These are phyloP conservation scores for Andricus grossulariae DNA, from an alignment of 1,140 invertebrate genomes.

Conservation along the genomic window DNA sequence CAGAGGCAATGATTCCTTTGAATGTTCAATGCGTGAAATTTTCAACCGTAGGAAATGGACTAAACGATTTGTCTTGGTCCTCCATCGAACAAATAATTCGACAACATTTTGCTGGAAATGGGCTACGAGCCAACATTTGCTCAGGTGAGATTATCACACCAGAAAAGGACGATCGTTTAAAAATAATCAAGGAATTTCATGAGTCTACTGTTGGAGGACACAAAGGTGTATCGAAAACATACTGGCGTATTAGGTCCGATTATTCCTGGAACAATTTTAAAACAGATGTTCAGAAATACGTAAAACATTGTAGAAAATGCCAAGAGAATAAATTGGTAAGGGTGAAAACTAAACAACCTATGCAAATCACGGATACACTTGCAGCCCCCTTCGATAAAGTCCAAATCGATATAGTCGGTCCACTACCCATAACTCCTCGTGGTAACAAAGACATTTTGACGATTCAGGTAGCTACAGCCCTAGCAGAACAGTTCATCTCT, in stretches of 20 bases:
- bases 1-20: too few relatives aligned
- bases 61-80: too few relatives aligned
- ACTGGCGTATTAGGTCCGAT: neutral
- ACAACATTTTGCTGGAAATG: too few relatives aligned
- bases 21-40: too few relatives aligned
- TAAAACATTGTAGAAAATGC: conserved; percentile 33
- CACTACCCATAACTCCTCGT: conserved; percentile 38
- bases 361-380: conserved; percentile 47
- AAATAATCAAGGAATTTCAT: conserved; percentile 23
- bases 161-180: neutral
- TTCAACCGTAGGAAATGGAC: too few relatives aligned
- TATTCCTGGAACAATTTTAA: conserved; percentile 36
- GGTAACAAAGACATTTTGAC: conserved; percentile 59
- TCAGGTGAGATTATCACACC: neutral
- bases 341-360: too few relatives aligned
- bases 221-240: conserved; percentile 16
- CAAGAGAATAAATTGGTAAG: too few relatives aligned
- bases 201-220: too few relatives aligned
- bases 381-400: conserved; percentile 37
- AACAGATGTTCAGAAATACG: conserved; percentile 42
- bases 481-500: too few relatives aligned
- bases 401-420: conserved; percentile 35
- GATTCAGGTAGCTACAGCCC: too few relatives aligned
- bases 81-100: too few relatives aligned
- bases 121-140: neutral